These are phyloP conservation scores for Doryteuthis pealeii DNA, from an alignment of 1,140 invertebrate species.

Conservation along the genomic window DNA sequence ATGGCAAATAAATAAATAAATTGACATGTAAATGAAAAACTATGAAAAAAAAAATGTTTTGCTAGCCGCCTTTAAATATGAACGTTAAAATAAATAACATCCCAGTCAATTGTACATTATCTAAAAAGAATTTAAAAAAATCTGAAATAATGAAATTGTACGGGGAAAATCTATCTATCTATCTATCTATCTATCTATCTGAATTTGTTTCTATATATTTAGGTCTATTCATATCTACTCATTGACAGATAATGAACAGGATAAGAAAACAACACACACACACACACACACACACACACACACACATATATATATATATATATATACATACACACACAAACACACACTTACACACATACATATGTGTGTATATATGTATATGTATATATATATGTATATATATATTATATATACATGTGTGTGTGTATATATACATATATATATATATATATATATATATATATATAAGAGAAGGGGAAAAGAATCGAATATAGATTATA, in stretches of 20 bases:
- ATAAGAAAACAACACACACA: background rate
- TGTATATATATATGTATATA: background rate
- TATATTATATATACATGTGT: background rate
- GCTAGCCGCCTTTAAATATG: no score
- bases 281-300: background rate
- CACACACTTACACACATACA: no score
- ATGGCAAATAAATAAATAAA: no score
- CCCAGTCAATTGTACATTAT: no score
- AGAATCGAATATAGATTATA: background rate
- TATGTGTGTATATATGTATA: background rate
- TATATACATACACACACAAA: no score
- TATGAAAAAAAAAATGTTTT: no score
- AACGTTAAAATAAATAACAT: no score
- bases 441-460: conserved; percentile 4
- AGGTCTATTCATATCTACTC: background rate
- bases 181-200: conserved; percentile 2
- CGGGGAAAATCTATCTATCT: background rate
- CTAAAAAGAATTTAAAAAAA: no score
- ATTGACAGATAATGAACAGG: background rate
- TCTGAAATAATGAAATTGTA: no score
- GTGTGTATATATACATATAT: background rate
- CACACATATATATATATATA: background rate
- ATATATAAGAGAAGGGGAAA: no score
- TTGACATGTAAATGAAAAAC: no score
- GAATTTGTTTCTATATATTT: background rate